A percentile compares a stretch with the other conserved stretches of the same genome.
Conservation (phyloP, 2,888 invertebrate species). For the Ferrisia virgata region DNA sequence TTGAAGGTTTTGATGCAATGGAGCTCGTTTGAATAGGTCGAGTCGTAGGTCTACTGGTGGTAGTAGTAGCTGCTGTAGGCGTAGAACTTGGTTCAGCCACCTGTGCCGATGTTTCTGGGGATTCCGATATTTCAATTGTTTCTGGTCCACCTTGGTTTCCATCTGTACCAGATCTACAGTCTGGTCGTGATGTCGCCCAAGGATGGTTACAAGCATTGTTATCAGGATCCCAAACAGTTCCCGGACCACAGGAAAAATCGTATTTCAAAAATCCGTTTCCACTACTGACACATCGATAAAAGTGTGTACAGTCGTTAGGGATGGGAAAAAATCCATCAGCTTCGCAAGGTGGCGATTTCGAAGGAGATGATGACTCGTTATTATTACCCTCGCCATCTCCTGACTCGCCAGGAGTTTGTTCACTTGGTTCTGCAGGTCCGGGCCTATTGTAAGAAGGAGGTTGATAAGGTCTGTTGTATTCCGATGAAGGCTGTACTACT, state of each 20-base stretch:
- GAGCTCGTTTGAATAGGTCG: not conserved
- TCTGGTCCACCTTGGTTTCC: not conserved
- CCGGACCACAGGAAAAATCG: constrained; percentile 59
- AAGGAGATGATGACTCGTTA: constrained; percentile 26
- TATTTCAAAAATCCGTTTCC: constrained; percentile 54
- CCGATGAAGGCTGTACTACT: constrained; percentile 36
- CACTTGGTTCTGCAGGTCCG: not conserved
- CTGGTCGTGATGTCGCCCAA: constrained; percentile 57
- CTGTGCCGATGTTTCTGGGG: constrained; percentile 41
- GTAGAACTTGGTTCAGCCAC: constrained; percentile 22
- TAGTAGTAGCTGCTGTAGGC: not conserved
- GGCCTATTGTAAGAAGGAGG: constrained; percentile 46
- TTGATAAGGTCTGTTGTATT: constrained; percentile 39
- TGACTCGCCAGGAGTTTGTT: not conserved
- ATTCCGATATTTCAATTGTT: constrained; percentile 24
- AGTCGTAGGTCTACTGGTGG: constrained; percentile 35
- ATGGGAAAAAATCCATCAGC: constrained; percentile 51
- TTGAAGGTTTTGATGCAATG: not conserved
- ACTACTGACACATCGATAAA: constrained; percentile 54
- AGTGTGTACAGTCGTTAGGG: constrained; percentile 53
- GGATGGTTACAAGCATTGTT: constrained; percentile 69
- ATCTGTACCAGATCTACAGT: constrained; percentile 44
- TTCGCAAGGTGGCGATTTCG: constrained; percentile 48
- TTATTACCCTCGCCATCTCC: constrained; percentile 1
- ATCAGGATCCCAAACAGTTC: constrained; percentile 62